Base-by-base conservation (phyloP, 2,797 vertebrate genomes). In the Bryconaethiops microstoma region DNA sequence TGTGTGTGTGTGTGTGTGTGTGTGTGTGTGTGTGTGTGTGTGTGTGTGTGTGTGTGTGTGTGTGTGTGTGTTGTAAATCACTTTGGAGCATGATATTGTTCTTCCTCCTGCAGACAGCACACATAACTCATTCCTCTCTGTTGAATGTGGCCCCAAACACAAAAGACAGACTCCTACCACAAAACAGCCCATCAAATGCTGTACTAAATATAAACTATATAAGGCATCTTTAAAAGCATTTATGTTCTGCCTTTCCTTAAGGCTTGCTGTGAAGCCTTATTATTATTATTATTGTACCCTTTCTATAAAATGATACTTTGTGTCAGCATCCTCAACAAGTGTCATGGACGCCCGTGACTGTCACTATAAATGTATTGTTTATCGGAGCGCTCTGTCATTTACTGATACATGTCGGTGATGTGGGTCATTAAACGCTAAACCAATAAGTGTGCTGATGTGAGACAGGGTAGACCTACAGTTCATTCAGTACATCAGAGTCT, bases 91-190 rank as follows among this genome's bases (percentile, higher is more conserved):
- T 74, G 63, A 80, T 45, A 68, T 35, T 48, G 52, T 74, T 80
- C 71, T 80, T 80, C 78, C 63, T 74, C 63, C 63, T 40, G 50
- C 25, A 75, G 71, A 68, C 54, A 50, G 52, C 54, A 74, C 57
- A 52, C 23, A 69, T 75, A 74, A 74, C 55, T 80, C 54, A 7
- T 75, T 59, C 55, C 72, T 67, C 17, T 50, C 55, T 69, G 40
- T 40, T 50, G 13, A 75, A 70, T 14, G 40, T 68, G 62, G 71
- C 78, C 25, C 50, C 21, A 59, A 67, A 67, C 50, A 79, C 78
- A 67, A 29, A 60, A 60, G 16, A 68, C 39, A 74, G 57, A 63
- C 79, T 68, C 23, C 4, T 25, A 35, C 17, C 40, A 19, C 71
- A 57, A 59, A 57, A 7, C 48, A 21, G 45, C 25, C 54, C 35